Percentiles rank a stretch among this genome's conserved stretches.
phyloP scores from a whole-genome alignment of 2,888 invertebrate species.

The Phalangium opilio region DNA sequence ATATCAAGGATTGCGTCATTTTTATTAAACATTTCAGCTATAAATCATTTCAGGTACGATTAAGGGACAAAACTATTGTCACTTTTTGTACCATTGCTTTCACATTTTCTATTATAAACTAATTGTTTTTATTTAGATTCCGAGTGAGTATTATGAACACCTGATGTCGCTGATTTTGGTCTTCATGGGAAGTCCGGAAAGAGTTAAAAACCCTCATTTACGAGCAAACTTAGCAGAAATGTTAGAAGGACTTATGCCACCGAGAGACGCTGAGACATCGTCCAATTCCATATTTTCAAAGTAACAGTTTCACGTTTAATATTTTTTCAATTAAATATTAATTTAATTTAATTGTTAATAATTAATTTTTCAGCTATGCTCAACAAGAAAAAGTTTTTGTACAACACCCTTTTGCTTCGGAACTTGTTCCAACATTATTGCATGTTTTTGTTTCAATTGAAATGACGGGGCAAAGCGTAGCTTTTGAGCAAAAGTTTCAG shows the following conservation, averaged over 20 bases:
- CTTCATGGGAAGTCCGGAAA: constrained; percentile 68
- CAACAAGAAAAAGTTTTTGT: constrained; percentile 48
- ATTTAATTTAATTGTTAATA: neutral
- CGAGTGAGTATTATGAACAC: constrained; percentile 25
- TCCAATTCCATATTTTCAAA: neutral
- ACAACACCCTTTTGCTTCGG: constrained; percentile 44
- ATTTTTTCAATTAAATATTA: neutral
- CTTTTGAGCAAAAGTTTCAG: constrained; percentile 93
- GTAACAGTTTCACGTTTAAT: no score
- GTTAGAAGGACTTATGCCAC: constrained; percentile 56
- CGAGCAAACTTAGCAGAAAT: constrained; percentile 79
- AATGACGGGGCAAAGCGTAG: constrained; percentile 89
- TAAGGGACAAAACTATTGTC: no score
- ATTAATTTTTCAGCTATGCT: neutral
- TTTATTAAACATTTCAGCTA: constrained; percentile 51
- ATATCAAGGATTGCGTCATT: constrained; percentile 62
- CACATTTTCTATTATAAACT: neutral
- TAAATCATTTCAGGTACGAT: constrained; percentile 41
- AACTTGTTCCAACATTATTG: constrained; percentile 63
- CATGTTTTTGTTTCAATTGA: constrained; percentile 94
- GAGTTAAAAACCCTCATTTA: constrained; percentile 79
- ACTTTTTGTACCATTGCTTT: no score
- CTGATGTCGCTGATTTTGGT: constrained; percentile 50
- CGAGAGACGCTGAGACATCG: constrained; percentile 9
- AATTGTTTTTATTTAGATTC: constrained; percentile 10